Percentiles rank a stretch among this genome's conserved stretches.
Evolutionary conservation across 1,140 invertebrate species (phyloP).

Genomic region (Temnothorax longispinosus): DNA sequence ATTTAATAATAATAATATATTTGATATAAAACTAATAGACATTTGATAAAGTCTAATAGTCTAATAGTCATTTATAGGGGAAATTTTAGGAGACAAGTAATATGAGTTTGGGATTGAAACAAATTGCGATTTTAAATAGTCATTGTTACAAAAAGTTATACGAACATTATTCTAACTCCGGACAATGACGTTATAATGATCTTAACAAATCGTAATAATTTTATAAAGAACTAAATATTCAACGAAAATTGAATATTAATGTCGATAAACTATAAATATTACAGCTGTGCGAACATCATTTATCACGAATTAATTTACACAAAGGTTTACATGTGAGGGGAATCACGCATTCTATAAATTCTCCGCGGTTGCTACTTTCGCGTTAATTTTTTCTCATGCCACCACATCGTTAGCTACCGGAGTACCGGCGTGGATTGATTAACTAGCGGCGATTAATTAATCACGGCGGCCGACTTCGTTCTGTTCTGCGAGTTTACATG

Average conservation of each 20-base stretch:
- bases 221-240: neutral
- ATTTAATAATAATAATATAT: neutral
- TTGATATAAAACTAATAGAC: neutral
- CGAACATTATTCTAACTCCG: neutral
- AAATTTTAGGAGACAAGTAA: neutral
- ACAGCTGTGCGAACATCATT: neutral
- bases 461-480: neutral
- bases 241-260: neutral
- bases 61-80: neutral
- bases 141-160: neutral
- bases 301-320: constrained; percentile 7
- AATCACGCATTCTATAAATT: neutral
- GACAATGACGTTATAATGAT: neutral
- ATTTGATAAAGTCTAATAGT: neutral
- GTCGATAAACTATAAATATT: neutral
- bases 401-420: neutral
- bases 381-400: neutral
- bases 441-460: constrained; percentile 44
- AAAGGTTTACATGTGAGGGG: neutral
- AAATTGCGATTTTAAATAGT: neutral
- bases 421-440: constrained; percentile 9
- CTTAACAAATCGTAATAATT: neutral
- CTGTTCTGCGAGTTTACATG: no score
- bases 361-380: constrained; percentile 1
- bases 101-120: neutral